Percentiles rank a stretch among this genome's conserved stretches.
Evolutionary conservation across 2,888 invertebrate species (phyloP).

Genomic region (Balanococcus diminutus): DNA sequence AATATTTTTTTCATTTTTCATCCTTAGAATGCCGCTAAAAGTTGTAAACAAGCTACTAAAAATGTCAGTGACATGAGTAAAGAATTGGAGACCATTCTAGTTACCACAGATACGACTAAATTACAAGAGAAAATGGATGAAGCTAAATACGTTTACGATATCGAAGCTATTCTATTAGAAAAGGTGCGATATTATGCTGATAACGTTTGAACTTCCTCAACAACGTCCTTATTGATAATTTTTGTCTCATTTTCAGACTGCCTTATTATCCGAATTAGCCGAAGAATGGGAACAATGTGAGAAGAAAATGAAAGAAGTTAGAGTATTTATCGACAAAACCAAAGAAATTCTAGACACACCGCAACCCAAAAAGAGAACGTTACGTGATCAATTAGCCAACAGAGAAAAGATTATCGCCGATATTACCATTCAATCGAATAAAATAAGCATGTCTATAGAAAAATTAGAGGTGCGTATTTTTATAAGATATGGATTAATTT

Average conservation of each 20-base stretch:
- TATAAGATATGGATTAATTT: constrained; percentile 57
- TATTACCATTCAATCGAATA: constrained; percentile 86
- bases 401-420: constrained; percentile 87
- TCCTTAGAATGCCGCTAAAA: constrained; percentile 79
- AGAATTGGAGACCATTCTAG: constrained; percentile 83
- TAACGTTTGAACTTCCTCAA: background rate
- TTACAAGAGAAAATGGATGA: constrained; percentile 83
- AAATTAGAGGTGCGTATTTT: constrained; percentile 91
- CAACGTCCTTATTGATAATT: background rate
- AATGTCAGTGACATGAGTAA: constrained; percentile 90
- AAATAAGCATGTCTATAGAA: constrained; percentile 85
- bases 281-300: constrained; percentile 98
- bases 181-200: constrained; percentile 68
- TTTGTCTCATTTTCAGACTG: constrained; percentile 69
- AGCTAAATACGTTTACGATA: constrained; percentile 82
- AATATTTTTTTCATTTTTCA: background rate
- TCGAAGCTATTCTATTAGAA: constrained; percentile 82
- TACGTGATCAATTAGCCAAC: constrained; percentile 83
- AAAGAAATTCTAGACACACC: constrained; percentile 76
- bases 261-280: constrained; percentile 85
- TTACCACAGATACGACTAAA: constrained; percentile 83
- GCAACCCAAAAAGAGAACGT: constrained; percentile 83
- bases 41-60: constrained; percentile 85
- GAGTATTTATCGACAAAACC: constrained; percentile 87
- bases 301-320: constrained; percentile 88